A percentile compares a stretch with the other conserved stretches of the same genome.
Evolutionary conservation across 2,113 vertebrate species (phyloP).

Genomic region (Manacus vitellinus): DNA sequence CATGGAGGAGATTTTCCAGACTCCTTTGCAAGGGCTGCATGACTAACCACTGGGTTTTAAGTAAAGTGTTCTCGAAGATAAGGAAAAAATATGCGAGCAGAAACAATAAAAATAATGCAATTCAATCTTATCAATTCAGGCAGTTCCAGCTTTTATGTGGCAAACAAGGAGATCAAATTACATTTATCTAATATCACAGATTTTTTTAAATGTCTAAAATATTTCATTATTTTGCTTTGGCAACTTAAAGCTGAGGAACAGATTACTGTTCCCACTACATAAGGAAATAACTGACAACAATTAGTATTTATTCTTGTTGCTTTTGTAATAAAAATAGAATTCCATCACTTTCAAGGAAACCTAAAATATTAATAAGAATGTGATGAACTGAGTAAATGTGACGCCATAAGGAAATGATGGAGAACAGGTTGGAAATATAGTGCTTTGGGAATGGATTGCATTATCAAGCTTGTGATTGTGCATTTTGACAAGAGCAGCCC

Average conservation of each 20-base stretch:
- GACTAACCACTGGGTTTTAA: neutral
- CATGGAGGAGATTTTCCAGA: neutral
- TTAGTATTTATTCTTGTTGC: conserved; percentile 71
- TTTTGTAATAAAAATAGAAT: conserved; percentile 75
- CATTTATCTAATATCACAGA: conserved; percentile 69
- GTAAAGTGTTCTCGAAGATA: conserved; percentile 54
- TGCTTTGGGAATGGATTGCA: conserved; percentile 67
- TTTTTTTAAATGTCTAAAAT: conserved; percentile 64
- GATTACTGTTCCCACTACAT: conserved; percentile 68
- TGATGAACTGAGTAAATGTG: conserved; percentile 70
- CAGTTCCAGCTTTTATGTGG: conserved; percentile 65
- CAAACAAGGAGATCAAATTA: conserved; percentile 69
- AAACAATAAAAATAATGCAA: conserved; percentile 66
- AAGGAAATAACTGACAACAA: conserved; percentile 69
- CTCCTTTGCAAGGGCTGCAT: neutral
- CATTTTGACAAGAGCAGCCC: conserved; percentile 70
- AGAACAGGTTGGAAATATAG: conserved; percentile 70
- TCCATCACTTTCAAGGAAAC: conserved; percentile 71
- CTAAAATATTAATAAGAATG: conserved; percentile 72
- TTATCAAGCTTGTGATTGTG: conserved; percentile 67
- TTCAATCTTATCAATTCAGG: conserved; percentile 67
- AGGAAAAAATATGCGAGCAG: conserved; percentile 24
- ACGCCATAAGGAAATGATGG: conserved; percentile 71
- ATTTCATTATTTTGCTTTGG: conserved; percentile 70
- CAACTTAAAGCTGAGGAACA: conserved; percentile 60